Evolutionary conservation across 2,888 invertebrate genomes (phyloP), one percentile per base, ranked within the genome.

Genomic region (Hetaerina titia): DNA sequence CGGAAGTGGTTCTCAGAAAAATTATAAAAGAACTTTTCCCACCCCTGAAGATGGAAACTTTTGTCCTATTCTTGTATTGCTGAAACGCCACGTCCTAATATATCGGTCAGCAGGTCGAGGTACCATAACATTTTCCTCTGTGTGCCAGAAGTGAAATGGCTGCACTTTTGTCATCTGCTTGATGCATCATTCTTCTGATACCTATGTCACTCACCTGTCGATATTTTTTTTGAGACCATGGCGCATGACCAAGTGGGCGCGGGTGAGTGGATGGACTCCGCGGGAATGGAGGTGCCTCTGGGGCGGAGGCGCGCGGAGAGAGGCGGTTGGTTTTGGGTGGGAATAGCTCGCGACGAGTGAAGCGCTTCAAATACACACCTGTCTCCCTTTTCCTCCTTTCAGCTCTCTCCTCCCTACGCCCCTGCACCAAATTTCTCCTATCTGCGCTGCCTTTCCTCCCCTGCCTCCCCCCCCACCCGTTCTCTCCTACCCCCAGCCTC

Each of bases 271-370:
- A 15, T 56, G 89, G 31, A 57, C 45, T 45, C 45, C 19, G 22
- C 45, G 13, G 56, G 25, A 69, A 69, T 31, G 25, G 45, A 90
- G 60, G 25, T 25, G 22, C 58, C 25, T 2, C 8, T 17, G 56
- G 63, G 22, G 22, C 22, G 69, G 45, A 92, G 69, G 31, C 45
- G 19, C 89, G 13, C 89, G 89, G 89, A 56, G 89, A n/a, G 31
- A 63, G 45, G 92, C 64, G 92, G 64, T n/a, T 31, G 19, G 22
- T 69, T 31, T 56, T 69, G 8, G 9, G 69, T 64, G 22, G 90
- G 63, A 63, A 25, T 45, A 63, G 45, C 17, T 69, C 22, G 64
- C 56, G 92, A 92, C 69, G 64, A 92, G 69, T 64, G 92, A 92
- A 64, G 92, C 8, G n/a, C 69, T 64, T 69, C 92, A 92, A 64